phyloP scores from a whole-genome alignment of 2,888 invertebrate genomes.

The Drosophila vallismaia region DNA sequence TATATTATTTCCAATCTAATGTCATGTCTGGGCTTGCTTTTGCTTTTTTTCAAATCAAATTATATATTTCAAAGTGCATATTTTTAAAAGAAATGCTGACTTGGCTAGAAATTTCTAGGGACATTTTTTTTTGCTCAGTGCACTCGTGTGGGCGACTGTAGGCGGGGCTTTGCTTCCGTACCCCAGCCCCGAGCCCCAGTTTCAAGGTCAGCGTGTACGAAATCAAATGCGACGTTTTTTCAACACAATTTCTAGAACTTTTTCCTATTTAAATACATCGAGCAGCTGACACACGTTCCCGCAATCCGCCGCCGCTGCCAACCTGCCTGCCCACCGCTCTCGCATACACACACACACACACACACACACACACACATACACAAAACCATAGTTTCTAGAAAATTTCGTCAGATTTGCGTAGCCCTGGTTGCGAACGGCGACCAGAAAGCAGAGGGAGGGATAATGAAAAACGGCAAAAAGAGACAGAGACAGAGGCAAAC shows the following conservation, averaged over 20 bases:
- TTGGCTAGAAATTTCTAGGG: background rate
- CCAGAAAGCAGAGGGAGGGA: conserved; percentile 56
- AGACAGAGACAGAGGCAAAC: conserved; percentile 26
- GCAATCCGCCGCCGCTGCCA: conserved; percentile 10
- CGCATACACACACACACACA: conserved; percentile 30
- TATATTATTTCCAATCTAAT: too few relatives aligned
- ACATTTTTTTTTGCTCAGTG: conserved; percentile 19
- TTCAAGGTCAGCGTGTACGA: conserved; percentile 62
- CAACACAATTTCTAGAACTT: conserved; percentile 65
- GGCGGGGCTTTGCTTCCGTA: conserved; percentile 39
- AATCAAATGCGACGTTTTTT: conserved; percentile 46
- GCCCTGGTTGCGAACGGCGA: conserved; percentile 67
- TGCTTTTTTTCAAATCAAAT: too few relatives aligned
- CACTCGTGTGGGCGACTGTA: background rate
- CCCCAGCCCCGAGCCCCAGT: conserved; percentile 16
- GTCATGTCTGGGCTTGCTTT: too few relatives aligned
- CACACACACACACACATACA: conserved; percentile 31
- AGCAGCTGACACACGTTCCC: conserved; percentile 62
- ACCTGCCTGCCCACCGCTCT: conserved; percentile 19
- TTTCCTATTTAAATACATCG: conserved; percentile 58
- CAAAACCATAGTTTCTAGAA: conserved; percentile 62
- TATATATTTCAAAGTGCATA: too few relatives aligned
- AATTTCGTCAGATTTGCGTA: conserved; percentile 62
- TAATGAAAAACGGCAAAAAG: conserved; percentile 44
- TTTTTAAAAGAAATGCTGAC: background rate